Evolutionary conservation across 1,140 invertebrate genomes (phyloP), one percentile per base, ranked within the genome.

Genomic region (Thaumetopoea pityocampa): DNA sequence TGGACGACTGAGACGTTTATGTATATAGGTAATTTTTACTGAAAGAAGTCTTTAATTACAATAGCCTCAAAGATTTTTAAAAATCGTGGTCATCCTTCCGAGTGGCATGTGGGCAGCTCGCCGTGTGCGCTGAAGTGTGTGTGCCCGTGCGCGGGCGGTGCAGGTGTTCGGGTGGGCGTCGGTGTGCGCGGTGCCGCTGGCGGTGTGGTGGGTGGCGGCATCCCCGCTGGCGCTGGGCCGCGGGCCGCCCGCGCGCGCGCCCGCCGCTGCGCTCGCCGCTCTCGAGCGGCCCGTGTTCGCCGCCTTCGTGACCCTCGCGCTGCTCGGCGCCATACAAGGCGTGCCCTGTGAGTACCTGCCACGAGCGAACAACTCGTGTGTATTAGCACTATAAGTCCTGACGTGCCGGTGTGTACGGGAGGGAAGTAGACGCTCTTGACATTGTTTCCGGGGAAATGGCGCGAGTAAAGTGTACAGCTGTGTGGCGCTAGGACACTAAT

Each of bases 221-320:
- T 64, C 66, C 0, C 72, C 72, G 18, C 55, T 51, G 20, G 18
- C 63, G 47, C 36, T 63, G 55, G 58, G 56, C 17, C 40, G 35
- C 4, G 61, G 61, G 0, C 38, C 51, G 1, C 67, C 69, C 1
- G 16, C 28, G 7, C 43, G 55, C 3, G 34, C 37, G 0, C 14
- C 48, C 0, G 72, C 67, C 5, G 67, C 76, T 1, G 51, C 52
- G 10, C 63, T 74, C 1, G 76, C 76, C 1, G 72, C 67, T 0
- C 6, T 66, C 5, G 76, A 80, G 59, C 50, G 76, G 2, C 65
- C 76, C 1, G 46, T 73, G 5, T 81, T 81, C 46, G 50, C 55
- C 0, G 8, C 58, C 3, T 38, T 72, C 5, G 67, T 69, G 4
- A 28, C 48, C 0, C 3, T 69, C 1, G 69, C 62, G 0, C 24